Evolutionary conservation across 1,140 invertebrate species (phyloP).

Genomic region (Linepithema humile): DNA sequence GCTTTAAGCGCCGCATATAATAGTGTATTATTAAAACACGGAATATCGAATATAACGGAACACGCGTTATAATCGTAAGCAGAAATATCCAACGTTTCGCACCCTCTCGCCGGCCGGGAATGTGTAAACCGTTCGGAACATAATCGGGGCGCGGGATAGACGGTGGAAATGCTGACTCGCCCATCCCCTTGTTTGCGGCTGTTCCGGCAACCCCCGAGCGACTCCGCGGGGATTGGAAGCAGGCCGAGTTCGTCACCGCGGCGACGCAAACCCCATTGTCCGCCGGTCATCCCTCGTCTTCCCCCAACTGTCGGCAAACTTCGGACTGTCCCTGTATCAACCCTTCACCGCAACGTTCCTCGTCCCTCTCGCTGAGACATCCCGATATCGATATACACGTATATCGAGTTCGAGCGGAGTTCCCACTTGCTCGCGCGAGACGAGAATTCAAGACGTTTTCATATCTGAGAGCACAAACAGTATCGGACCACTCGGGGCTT

Average conservation of each 20-base stretch:
- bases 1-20: conserved; percentile 12
- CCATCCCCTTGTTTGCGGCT: conserved; percentile 76
- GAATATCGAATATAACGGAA: conserved; percentile 36
- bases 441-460: conserved; percentile 43
- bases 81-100: conserved; percentile 40
- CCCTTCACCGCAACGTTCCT: conserved; percentile 58
- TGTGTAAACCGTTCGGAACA: conserved; percentile 46
- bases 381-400: conserved; percentile 52
- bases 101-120: conserved; percentile 20
- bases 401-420: neutral
- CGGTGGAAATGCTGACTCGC: conserved; percentile 79
- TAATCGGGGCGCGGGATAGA: conserved; percentile 1
- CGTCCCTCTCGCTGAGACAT: conserved; percentile 41
- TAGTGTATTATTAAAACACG: conserved; percentile 19
- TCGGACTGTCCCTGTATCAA: conserved; percentile 66
- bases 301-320: conserved; percentile 67
- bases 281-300: conserved; percentile 67
- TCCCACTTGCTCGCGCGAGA: neutral
- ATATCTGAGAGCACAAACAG: conserved; percentile 8
- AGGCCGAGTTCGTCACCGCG: conserved; percentile 58
- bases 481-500: conserved; percentile 7
- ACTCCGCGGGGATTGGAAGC: conserved; percentile 61
- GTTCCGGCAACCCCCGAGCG: conserved; percentile 60
- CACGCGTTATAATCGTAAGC: conserved; percentile 46
- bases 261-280: conserved; percentile 45